Percentiles rank a stretch among this genome's conserved stretches.
Evolutionary conservation across 2,888 invertebrate genomes (phyloP).

Genomic region (Palloptera scutellata): DNA sequence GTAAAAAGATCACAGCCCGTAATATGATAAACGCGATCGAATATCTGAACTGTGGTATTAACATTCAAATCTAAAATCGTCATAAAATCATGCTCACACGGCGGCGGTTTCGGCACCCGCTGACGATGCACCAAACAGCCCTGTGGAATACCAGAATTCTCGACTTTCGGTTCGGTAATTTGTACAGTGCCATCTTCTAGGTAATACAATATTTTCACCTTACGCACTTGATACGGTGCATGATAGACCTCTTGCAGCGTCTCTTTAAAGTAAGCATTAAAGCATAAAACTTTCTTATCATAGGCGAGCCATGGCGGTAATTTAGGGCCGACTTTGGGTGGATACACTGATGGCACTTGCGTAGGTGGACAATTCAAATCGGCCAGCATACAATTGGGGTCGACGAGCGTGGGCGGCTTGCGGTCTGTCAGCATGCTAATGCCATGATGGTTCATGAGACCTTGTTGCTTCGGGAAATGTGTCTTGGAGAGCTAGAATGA

Average conservation of each 20-base stretch:
- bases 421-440: slow-evolving; percentile 72
- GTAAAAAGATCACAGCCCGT: slow-evolving; percentile 89
- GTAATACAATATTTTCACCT: slow-evolving; percentile 85
- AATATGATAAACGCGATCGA: slow-evolving; percentile 82
- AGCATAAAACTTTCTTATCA: slow-evolving; percentile 79
- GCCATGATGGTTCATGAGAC: slow-evolving; percentile 70
- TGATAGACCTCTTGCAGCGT: slow-evolving; percentile 76
- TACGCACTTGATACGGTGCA: slow-evolving; percentile 75
- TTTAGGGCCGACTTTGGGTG: slow-evolving; percentile 77
- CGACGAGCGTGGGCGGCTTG: slow-evolving; percentile 68
- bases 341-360: slow-evolving; percentile 75
- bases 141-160: slow-evolving; percentile 87
- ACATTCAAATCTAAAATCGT: slow-evolving; percentile 89
- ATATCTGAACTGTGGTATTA: slow-evolving; percentile 80
- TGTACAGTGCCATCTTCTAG: slow-evolving; percentile 93
- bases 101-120: slow-evolving; percentile 77
- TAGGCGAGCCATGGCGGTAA: slow-evolving; percentile 87
- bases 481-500: slow-evolving; percentile 69
- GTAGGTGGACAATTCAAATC: slow-evolving; percentile 64
- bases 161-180: slow-evolving; percentile 80
- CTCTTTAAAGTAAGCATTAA: slow-evolving; percentile 62
- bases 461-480: slow-evolving; percentile 70
- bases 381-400: slow-evolving; percentile 66
- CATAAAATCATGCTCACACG: slow-evolving; percentile 79
- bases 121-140: slow-evolving; percentile 84